Percentiles rank a stretch among this genome's conserved stretches.
These are phyloP conservation scores for Formica exsecta DNA, from an alignment of 1,140 invertebrate genomes.

Conservation along the genomic window DNA sequence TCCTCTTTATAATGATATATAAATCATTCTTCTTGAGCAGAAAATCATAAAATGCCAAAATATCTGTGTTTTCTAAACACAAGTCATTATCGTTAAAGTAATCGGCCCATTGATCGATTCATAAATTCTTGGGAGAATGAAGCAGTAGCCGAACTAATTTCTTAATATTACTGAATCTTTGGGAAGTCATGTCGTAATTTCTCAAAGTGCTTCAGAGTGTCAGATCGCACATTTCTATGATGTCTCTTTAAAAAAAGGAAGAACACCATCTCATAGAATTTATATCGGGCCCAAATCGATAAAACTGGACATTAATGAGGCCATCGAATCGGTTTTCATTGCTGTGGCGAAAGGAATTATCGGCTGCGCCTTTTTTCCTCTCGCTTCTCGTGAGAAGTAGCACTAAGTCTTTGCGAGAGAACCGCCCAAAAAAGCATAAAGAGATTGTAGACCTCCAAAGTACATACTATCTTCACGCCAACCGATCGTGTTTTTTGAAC, in stretches of 20 bases:
- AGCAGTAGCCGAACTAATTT: conserved; percentile 71
- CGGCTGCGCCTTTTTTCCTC: conserved; percentile 29
- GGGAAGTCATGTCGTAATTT: conserved; percentile 68
- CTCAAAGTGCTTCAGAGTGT: conserved; percentile 54
- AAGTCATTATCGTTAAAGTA: conserved; percentile 53
- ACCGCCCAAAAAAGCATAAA: conserved; percentile 70
- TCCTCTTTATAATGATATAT: neutral
- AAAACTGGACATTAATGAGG: conserved; percentile 84
- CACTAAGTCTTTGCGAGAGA: conserved; percentile 31
- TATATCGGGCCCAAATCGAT: conserved; percentile 79
- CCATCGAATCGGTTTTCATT: conserved; percentile 81
- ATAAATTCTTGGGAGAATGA: conserved; percentile 46
- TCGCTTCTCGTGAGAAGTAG: conserved; percentile 51
- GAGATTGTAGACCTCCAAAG: conserved; percentile 49
- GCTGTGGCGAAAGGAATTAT: conserved; percentile 78
- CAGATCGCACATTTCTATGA: conserved; percentile 49
- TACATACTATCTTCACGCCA: conserved; percentile 40
- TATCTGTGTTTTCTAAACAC: conserved; percentile 36
- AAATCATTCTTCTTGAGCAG: neutral
- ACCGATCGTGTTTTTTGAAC: neutral
- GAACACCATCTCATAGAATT: conserved; percentile 64
- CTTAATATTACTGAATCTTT: conserved; percentile 59
- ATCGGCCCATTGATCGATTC: conserved; percentile 42
- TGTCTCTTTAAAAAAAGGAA: conserved; percentile 37
- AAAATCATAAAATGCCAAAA: conserved; percentile 37